Conservation (phyloP, 2,888 invertebrate genomes). For the Oligia strigilis region DNA sequence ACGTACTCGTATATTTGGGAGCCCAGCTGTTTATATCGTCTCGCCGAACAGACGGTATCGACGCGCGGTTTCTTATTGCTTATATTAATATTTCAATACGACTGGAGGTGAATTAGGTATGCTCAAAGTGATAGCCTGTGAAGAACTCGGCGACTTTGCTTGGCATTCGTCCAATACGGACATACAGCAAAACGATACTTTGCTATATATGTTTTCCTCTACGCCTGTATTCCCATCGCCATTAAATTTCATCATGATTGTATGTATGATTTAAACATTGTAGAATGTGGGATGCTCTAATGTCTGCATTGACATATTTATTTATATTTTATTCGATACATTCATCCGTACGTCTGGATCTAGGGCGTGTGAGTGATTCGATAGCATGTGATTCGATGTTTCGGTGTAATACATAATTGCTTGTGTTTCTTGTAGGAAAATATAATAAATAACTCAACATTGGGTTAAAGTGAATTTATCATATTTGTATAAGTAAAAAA, state of each 20-base stretch:
- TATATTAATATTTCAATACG: conserved; percentile 70
- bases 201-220: conserved; percentile 65
- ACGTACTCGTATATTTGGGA: conserved; percentile 10
- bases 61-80: conserved; percentile 57
- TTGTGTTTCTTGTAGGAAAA: conserved; percentile 50
- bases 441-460: conserved; percentile 53
- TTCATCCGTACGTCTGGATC: conserved; percentile 16
- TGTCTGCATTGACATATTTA: conserved; percentile 56
- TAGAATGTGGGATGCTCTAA: conserved; percentile 40
- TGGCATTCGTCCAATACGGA: conserved; percentile 70
- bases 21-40: conserved; percentile 47
- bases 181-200: conserved; percentile 59
- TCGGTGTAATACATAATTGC: conserved; percentile 23
- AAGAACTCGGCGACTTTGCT: conserved; percentile 62
- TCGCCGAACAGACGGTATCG: conserved; percentile 39
- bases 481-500: conserved; percentile 50
- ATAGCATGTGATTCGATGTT: conserved; percentile 65
- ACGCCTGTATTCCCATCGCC: conserved; percentile 42
- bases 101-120: conserved; percentile 68
- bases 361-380: conserved; percentile 63
- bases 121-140: conserved; percentile 70
- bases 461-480: conserved; percentile 71
- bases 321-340: conserved; percentile 35
- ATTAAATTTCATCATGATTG: conserved; percentile 49
- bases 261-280: conserved; percentile 44